A percentile compares a stretch with the other conserved stretches of the same genome.
These are phyloP conservation scores for Athene noctua DNA, from an alignment of 2,113 vertebrate species.

Conservation along the genomic window DNA sequence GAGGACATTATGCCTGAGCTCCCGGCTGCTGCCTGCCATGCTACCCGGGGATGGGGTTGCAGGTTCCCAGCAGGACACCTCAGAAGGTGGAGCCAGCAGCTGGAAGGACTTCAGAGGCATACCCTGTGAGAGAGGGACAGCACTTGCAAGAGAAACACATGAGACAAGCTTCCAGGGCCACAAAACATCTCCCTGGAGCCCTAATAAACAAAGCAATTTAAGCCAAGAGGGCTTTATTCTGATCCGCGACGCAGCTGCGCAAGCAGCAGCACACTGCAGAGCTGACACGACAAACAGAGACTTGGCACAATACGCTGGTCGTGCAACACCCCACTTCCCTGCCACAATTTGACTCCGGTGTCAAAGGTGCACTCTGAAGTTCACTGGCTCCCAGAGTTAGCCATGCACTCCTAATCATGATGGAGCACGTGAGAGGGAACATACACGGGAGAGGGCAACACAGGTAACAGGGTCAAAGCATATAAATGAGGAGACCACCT, in stretches of 20 bases:
- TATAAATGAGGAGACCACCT: neutral
- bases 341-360: neutral
- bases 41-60: neutral
- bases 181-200: constrained; percentile 12
- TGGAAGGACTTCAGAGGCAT: constrained; percentile 22
- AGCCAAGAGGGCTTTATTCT: neutral
- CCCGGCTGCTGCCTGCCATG: neutral
- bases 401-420: neutral
- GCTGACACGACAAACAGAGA: neutral
- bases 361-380: neutral
- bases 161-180: neutral
- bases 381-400: neutral
- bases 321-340: neutral
- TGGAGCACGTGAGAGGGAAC: neutral
- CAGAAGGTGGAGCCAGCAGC: constrained; percentile 18
- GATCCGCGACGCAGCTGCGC: neutral
- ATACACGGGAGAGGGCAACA: neutral
- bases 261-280: neutral
- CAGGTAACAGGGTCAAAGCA: neutral
- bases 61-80: constrained; percentile 5
- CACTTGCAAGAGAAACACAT: neutral
- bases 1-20: neutral
- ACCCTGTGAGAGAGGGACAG: neutral
- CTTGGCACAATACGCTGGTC: rapidly evolving
- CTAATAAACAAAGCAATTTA: neutral